Percentiles rank a stretch among this genome's conserved stretches.
Conservation (phyloP, 92 coral and sea anemone species). For the Epizoanthus ramosus region DNA sequence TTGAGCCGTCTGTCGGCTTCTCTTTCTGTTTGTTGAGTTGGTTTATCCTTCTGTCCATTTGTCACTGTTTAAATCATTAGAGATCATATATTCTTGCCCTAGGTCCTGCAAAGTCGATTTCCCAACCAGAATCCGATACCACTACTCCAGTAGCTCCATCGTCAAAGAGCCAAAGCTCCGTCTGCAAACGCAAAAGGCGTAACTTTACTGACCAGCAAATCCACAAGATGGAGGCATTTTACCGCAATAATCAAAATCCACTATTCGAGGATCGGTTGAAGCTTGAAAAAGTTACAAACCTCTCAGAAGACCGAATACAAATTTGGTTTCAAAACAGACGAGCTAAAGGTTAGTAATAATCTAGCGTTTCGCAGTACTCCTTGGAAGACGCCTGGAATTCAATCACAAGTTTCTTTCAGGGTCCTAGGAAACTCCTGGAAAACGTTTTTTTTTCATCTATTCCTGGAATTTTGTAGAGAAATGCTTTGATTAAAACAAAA, state of each 20-base stretch:
- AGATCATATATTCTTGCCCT: neutral
- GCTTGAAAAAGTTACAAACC: constrained; percentile 30
- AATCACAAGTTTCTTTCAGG: too few relatives aligned
- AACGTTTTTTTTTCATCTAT: neutral
- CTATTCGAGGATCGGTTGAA: constrained; percentile 24
- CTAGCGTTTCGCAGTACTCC: neutral
- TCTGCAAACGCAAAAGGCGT: constrained; percentile 26
- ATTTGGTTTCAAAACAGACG: constrained; percentile 46
- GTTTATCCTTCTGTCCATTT: neutral
- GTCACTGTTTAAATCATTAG: neutral
- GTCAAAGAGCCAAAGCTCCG: constrained; percentile 8
- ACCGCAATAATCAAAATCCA: constrained; percentile 24
- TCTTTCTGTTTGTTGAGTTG: neutral
- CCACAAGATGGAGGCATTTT: neutral
- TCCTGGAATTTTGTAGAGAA: too few relatives aligned
- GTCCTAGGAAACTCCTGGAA: too few relatives aligned
- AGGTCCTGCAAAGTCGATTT: neutral
- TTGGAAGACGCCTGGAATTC: neutral
- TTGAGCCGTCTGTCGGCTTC: too few relatives aligned
- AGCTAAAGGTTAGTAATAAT: constrained; percentile 20
- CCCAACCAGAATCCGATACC: neutral
- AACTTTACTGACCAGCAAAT: neutral
- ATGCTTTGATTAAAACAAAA: too few relatives aligned
- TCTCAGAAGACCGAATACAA: constrained; percentile 38
- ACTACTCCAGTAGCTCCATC: neutral